phyloP scores from a whole-genome alignment of 64 coral and sea anemone genomes.

The Actinia equina region DNA sequence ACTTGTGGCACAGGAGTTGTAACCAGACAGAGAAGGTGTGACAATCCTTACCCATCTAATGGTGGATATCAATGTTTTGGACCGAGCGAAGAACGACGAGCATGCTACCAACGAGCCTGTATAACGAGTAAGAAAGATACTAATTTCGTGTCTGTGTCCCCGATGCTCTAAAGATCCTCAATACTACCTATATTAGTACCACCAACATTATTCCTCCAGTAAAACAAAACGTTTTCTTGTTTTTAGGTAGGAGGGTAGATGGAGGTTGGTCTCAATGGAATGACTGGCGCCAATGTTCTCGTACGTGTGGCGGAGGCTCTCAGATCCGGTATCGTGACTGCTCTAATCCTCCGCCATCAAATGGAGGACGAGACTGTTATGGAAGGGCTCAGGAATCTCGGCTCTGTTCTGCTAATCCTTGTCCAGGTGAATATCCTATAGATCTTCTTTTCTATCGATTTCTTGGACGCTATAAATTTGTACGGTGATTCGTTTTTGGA shows the following conservation, averaged over 20 bases:
- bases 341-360: slow-evolving; percentile 29
- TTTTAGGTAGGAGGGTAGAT: background rate
- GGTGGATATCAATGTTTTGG: background rate
- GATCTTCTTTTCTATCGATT: background rate
- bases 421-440: slow-evolving; percentile 31
- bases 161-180: no score
- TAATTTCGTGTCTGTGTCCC: no score
- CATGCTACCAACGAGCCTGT: background rate
- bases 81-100: background rate
- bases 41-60: slow-evolving; percentile 14
- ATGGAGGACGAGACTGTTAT: slow-evolving; percentile 44
- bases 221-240: no score
- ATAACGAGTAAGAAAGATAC: background rate
- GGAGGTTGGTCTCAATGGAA: slow-evolving; percentile 45
- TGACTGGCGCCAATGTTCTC: slow-evolving; percentile 36
- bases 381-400: slow-evolving; percentile 14
- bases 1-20: slow-evolving; percentile 38
- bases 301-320: slow-evolving; percentile 43
- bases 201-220: no score
- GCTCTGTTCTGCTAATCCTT: slow-evolving; percentile 29
- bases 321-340: slow-evolving; percentile 34
- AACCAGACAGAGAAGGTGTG: slow-evolving; percentile 25
- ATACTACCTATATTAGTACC: no score
- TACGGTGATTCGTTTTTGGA: no score
- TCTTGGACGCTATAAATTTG: no score